Evolutionary conservation across 2,888 invertebrate genomes (phyloP), one percentile per base, ranked within the genome.

Genomic region (Trissolcus brochymenae): DNA sequence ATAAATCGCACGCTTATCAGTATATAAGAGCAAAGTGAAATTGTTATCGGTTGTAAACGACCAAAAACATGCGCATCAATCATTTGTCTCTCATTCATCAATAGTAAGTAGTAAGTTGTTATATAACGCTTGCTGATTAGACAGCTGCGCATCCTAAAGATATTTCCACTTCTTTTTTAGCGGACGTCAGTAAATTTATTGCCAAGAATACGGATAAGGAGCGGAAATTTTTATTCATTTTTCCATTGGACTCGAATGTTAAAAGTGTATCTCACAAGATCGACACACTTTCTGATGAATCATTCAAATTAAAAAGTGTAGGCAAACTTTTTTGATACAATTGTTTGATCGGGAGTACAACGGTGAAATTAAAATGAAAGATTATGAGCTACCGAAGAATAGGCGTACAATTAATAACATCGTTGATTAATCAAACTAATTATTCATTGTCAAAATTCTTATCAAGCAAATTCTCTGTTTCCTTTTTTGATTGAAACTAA

Each of bases 401-500:
- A 11, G 19, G 21, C 19, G 11, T 13, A 35, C 50, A 17, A 43
- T 43, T 54, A 41, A 65, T 55, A 49, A 49, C 21, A 25, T 35
- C 29, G 6, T 11, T 35, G 41, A 56, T 17, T 66, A 57, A 66
- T 57, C n/a, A 43, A 41, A 59, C 57, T 41, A 67, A 59, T 67
- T 25, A 59, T 60, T 60, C 46, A 54, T 14, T 54, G 59, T 60
- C 60, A 35, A 54, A 60, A 68, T 35, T 60, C 46, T 35, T 46
- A 60, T 19, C 41, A 14, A 54, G 35, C 54, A 29, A n/a, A 35
- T 9, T 35, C 6, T 11, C 9, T 35, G 6, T 35, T 51, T 51
- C 19, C 19, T 68, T 68, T 68, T 60, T 9, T 35, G 35, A 54
- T 60, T 54, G n/a, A 60, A 68, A 35, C 43, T 35, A 54, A 29